These are phyloP conservation scores for Euwallacea similis DNA, from an alignment of 1,140 invertebrate species.

Conservation along the genomic window DNA sequence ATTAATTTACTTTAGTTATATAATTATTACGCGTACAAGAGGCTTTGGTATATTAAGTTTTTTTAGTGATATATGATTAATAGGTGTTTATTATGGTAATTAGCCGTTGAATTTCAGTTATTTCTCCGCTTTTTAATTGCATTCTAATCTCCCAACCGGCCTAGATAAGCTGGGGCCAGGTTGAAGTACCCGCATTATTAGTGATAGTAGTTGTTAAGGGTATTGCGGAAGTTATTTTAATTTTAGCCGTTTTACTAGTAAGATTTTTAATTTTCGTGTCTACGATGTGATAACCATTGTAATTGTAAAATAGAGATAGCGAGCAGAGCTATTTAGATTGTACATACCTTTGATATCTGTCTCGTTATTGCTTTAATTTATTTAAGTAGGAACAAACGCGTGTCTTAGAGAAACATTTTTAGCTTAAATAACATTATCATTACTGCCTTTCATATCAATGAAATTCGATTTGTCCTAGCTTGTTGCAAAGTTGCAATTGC, in stretches of 20 bases:
- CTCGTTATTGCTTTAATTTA: slow-evolving; percentile 6
- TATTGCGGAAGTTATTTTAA: slow-evolving; percentile 24
- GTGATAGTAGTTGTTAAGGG: slow-evolving; percentile 34
- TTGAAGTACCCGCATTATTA: slow-evolving; percentile 1
- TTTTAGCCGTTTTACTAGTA: slow-evolving; percentile 8
- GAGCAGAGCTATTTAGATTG: slow-evolving; percentile 8
- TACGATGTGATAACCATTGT: slow-evolving; percentile 13
- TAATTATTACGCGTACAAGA: too few relatives aligned
- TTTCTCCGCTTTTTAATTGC: neutral
- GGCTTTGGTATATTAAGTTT: too few relatives aligned
- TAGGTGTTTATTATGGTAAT: slow-evolving; percentile 1
- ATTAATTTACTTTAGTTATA: neutral
- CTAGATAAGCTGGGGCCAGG: too few relatives aligned
- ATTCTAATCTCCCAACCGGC: neutral
- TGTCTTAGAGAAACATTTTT: slow-evolving; percentile 23
- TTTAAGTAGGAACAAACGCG: slow-evolving; percentile 1
- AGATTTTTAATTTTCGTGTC: slow-evolving; percentile 18
- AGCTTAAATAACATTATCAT: slow-evolving; percentile 16
- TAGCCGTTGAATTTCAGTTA: neutral
- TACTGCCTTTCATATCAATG: slow-evolving; percentile 32
- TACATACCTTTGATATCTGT: slow-evolving; percentile 3
- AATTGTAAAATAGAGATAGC: neutral
- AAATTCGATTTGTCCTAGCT: neutral
- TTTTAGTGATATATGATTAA: neutral
- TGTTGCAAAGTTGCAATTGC: neutral